These are phyloP conservation scores for Coboldia fuscipes DNA, from an alignment of 1,140 invertebrate species.

Conservation along the genomic window DNA sequence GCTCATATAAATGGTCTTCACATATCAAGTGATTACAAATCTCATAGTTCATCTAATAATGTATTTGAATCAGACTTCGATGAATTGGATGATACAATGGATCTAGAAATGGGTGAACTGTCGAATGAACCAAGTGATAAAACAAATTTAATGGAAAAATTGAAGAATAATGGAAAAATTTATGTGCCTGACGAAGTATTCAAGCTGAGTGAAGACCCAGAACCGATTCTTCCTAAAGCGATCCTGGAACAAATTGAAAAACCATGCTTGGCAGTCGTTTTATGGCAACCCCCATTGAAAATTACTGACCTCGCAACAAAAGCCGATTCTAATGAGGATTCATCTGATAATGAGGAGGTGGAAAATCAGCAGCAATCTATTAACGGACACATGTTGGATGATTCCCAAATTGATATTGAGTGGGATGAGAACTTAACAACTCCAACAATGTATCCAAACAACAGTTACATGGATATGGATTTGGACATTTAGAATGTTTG, in stretches of 20 bases:
- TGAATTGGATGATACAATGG: slow-evolving; percentile 10
- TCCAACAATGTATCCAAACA: too few species aligned
- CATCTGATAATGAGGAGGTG: background rate
- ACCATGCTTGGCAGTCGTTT: slow-evolving; percentile 50
- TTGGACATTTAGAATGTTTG: too few species aligned
- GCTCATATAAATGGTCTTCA: slow-evolving; percentile 48
- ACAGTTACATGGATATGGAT: too few species aligned
- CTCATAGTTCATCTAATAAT: slow-evolving; percentile 8
- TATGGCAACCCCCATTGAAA: slow-evolving; percentile 47
- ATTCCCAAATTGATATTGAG: too few species aligned
- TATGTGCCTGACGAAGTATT: slow-evolving; percentile 47
- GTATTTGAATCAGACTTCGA: slow-evolving; percentile 8
- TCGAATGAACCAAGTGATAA: slow-evolving; percentile 9
- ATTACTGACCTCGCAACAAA: slow-evolving; percentile 18
- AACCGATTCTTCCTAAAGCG: slow-evolving; percentile 11
- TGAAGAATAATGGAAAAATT: slow-evolving; percentile 29
- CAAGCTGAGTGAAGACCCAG: slow-evolving; percentile 32
- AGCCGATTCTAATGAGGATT: background rate
- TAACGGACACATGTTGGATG: background rate
- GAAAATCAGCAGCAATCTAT: slow-evolving; percentile 5
- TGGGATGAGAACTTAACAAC: too few species aligned
- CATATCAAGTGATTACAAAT: slow-evolving; percentile 30
- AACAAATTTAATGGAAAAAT: slow-evolving; percentile 24
- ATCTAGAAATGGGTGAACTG: background rate
- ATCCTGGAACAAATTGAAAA: slow-evolving; percentile 27